Base-by-base conservation (phyloP, 1,140 invertebrate genomes). In the Drosophila kanapiae region DNA sequence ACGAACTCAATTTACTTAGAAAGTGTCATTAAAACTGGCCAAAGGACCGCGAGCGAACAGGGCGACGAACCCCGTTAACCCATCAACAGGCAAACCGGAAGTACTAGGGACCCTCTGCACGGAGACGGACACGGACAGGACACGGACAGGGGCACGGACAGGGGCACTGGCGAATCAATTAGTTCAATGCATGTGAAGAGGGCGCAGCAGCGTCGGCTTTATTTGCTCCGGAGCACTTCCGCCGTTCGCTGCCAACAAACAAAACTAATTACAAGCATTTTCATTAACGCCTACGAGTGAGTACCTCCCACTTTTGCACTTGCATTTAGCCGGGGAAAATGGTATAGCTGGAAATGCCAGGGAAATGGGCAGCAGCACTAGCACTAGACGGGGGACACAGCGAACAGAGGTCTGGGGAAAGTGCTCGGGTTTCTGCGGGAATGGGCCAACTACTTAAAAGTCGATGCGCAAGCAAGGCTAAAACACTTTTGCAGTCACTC, bases 201-300 rank as follows among this genome's bases (percentile, higher is more conserved):
- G 65, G 67, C 33, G 51, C 43, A 29, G 51, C 75, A 65, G 63
- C 74, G 67, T 62, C 71, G 71, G 84, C 76, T 68, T 74, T 88
- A 86, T 81, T 88, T 88, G 77, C 75, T 16, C 18, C 10, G 51
- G 42, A 77, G 79, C 71, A 86, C 72, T 87, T 83, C 84, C 84
- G 82, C 65, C 74, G 64, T 68, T 78, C 54, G 79, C 60, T 77
- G 78, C 85, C 84, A 90, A 88, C 84, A 88, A 88, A 88, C 80
- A 88, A 88, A 88, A 88, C 84, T 84, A 88, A 88, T 88, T 88
- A 88, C 84, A 88, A 84, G 85, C 85, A 81, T 88, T 88, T 88
- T 88, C 84, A 88, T 88, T 88, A 88, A 88, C 84, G 84, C 84
- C 85, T 88, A 90, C 84, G 67, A 87, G 42, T 72, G 67, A 74